phyloP scores from a whole-genome alignment of 2,113 vertebrate species.

The Hippocampus zosterae region DNA sequence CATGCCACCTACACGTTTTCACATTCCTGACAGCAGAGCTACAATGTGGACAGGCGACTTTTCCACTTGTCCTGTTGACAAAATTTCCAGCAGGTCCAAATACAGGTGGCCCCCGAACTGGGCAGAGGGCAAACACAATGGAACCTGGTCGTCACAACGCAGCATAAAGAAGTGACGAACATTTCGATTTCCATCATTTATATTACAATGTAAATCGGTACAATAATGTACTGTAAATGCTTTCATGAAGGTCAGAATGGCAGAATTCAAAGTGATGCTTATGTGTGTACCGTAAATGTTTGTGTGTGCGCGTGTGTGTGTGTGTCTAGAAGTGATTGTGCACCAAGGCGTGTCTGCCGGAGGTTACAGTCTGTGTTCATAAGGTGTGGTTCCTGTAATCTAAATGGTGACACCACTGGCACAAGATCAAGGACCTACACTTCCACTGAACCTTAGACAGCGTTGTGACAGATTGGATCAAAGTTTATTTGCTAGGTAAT shows the following conservation, averaged over 20 bases:
- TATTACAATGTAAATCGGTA: neutral
- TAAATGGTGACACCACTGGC: slow-evolving; percentile 22
- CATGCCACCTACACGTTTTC: slow-evolving; percentile 43
- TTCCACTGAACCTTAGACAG: slow-evolving; percentile 10
- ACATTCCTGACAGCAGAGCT: slow-evolving; percentile 38
- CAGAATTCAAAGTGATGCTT: neutral
- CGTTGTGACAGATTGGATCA: neutral
- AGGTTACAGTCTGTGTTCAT: slow-evolving; percentile 35
- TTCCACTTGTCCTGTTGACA: slow-evolving; percentile 46
- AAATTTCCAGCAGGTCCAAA: slow-evolving; percentile 33
- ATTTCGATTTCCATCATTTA: neutral
- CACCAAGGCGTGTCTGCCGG: slow-evolving; percentile 38
- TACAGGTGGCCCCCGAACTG: slow-evolving; percentile 43
- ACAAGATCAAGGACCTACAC: slow-evolving; percentile 15
- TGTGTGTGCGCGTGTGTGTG: slow-evolving; percentile 2
- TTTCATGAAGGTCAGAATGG: neutral
- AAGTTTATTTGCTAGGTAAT: slow-evolving; percentile 8
- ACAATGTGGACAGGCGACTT: slow-evolving; percentile 42
- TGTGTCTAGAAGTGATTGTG: slow-evolving; percentile 34
- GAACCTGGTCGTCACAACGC: too few relatives aligned
- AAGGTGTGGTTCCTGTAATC: slow-evolving; percentile 44
- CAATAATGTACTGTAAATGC: neutral
- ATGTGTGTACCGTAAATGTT: slow-evolving; percentile 5
- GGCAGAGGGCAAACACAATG: slow-evolving; percentile 31
- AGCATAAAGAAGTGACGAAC: neutral